Evolutionary conservation across 2,113 vertebrate genomes (phyloP), one percentile per base, ranked within the genome.

Genomic region (Lontra canadensis): DNA sequence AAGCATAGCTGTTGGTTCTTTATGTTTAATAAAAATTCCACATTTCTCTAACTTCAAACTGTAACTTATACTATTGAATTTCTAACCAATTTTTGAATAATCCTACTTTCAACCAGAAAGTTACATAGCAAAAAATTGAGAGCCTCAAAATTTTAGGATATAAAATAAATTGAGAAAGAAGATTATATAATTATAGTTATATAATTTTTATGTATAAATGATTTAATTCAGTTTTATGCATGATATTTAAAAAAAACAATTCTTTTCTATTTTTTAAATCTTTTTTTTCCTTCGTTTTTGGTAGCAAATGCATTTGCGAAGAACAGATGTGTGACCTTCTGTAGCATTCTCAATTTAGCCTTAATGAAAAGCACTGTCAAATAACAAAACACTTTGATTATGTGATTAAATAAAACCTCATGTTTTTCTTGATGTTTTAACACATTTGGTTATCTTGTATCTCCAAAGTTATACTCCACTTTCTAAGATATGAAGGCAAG

Each of bases 401-500:
- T 0, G 0, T 65, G 9, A 57, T 79, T 31, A 36, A 93, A 96
- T 61, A 5, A 78, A 42, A 94, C 5, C 3, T 15, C 52, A 34
- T 61, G 14, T 42, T 96, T 83, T 34, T 17, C 7, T 55, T 95
- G 83, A 88, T 11, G 73, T 80, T 3, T n/a, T 76, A 92, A 79
- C 71, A 44, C 20, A 85, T 6, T 49, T 78, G 81, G 42, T 79
- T 26, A 42, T 49, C 20, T 42, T 29, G 17, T 29, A 67, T 13
- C 23, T 95, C 20, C 59, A 81, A 47, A 59, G 25, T 76, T 67
- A 71, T 61, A 87, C 55, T 39, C 85, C 65, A 44, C 7, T 98
- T 92, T 65, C 83, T 93, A 84, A 73, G 96, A 93, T 71, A 36
- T 86, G 89, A 94, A 79, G 34, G 12, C 79, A 94, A 95, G 79